phyloP scores from a whole-genome alignment of 2,888 invertebrate genomes.

The Serrognathus titanus region DNA sequence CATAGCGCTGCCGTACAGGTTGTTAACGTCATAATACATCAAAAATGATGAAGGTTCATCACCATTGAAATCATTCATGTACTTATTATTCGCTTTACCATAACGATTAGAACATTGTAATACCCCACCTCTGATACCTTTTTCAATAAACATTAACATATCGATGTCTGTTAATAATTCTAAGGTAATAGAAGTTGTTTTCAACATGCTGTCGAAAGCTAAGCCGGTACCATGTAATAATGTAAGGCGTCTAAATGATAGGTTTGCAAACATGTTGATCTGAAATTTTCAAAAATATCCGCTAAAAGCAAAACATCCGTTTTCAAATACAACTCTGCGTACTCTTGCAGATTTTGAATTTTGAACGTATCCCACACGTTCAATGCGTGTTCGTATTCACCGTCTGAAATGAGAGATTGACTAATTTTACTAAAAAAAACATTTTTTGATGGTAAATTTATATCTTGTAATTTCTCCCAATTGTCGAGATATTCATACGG shows the following conservation, averaged over 20 bases:
- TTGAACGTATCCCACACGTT: constrained; percentile 37
- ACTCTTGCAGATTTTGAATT: constrained; percentile 35
- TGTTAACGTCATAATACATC: no score
- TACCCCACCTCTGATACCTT: constrained; percentile 11
- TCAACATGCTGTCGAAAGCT: constrained; percentile 34
- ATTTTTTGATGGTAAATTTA: no score
- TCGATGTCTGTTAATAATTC: constrained; percentile 5
- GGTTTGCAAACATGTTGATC: constrained; percentile 27
- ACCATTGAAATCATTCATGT: no score
- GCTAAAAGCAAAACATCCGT: constrained; percentile 39
- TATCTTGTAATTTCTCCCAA: no score
- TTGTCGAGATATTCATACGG: no score
- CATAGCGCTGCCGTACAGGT: constrained; percentile 15
- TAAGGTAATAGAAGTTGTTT: constrained; percentile 23
- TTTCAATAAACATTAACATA: constrained; percentile 8
- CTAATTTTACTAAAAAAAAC: no score
- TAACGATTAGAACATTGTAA: constrained; percentile 27
- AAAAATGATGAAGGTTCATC: no score
- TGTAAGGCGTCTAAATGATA: constrained; percentile 36
- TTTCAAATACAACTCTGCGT: constrained; percentile 39
- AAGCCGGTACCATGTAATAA: constrained; percentile 33
- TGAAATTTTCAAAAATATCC: constrained; percentile 42
- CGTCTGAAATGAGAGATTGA: constrained; percentile 26
- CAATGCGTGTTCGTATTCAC: constrained; percentile 32
- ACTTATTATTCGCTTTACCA: constrained; percentile 39